phyloP scores from a whole-genome alignment of 2,113 vertebrate species.

The Microcebus murinus region DNA sequence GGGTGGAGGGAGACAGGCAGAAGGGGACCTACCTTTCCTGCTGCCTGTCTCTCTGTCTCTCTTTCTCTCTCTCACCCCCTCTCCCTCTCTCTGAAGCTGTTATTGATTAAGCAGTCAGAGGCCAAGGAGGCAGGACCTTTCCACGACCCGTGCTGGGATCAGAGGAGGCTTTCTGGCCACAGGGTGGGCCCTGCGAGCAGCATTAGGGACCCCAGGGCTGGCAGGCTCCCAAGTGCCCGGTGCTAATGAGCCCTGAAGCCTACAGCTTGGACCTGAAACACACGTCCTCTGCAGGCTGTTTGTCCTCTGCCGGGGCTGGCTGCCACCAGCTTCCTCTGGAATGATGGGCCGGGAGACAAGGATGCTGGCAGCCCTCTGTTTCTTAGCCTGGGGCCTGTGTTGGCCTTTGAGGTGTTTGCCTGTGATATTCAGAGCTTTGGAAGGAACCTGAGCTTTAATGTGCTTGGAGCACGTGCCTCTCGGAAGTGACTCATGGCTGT shows the following conservation, averaged over 20 bases:
- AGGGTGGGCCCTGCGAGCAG: neutral
- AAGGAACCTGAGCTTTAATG: neutral
- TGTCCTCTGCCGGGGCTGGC: neutral
- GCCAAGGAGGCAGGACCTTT: conserved; percentile 15
- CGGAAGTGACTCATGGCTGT: neutral
- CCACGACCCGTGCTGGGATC: neutral
- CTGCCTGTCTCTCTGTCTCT: neutral
- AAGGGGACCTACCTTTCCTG: conserved; percentile 5
- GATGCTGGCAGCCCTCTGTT: neutral
- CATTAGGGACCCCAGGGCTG: neutral
- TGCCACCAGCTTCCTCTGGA: conserved; percentile 25
- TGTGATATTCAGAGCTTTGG: neutral
- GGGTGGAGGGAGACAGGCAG: neutral
- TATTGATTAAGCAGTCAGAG: conserved; percentile 65
- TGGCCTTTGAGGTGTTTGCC: neutral
- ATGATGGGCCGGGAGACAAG: neutral
- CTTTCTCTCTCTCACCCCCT: neutral
- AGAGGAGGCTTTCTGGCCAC: conserved; percentile 35
- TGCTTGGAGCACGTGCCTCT: neutral
- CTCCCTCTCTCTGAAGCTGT: conserved; percentile 32
- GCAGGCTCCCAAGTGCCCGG: neutral
- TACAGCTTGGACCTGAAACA: conserved; percentile 20
- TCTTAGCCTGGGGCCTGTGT: neutral
- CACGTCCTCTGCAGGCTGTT: neutral
- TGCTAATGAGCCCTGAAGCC: conserved; percentile 63